Evolutionary conservation across 2,888 invertebrate species (phyloP).

Genomic region (Agriotes lineatus): DNA sequence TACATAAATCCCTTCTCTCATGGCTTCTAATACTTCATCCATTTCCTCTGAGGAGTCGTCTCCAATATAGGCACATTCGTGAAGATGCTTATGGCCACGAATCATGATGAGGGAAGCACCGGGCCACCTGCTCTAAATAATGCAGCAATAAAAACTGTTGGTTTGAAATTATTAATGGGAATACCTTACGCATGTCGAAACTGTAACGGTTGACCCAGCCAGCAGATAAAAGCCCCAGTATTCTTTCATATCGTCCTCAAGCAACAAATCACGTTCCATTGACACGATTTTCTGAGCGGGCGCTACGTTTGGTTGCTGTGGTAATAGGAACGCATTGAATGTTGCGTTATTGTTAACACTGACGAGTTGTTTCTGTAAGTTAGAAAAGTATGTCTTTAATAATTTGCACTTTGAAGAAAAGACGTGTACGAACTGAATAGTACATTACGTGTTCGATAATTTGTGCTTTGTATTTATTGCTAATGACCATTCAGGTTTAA

Average conservation of each 20-base stretch:
- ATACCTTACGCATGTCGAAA: constrained; percentile 82
- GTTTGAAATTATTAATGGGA: constrained; percentile 12
- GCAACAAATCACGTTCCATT: constrained; percentile 76
- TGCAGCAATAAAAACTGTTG: background rate
- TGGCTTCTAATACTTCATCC: constrained; percentile 69
- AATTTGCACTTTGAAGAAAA: too few species aligned
- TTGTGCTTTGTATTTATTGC: too few species aligned
- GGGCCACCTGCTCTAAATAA: constrained; percentile 71
- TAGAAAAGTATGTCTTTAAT: too few species aligned
- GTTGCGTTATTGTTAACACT: constrained; percentile 71
- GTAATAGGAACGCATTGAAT: constrained; percentile 81
- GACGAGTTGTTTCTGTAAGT: constrained; percentile 76
- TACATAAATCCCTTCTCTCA: constrained; percentile 56
- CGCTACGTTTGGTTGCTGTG: constrained; percentile 72
- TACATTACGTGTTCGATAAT: too few species aligned
- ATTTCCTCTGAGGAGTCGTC: constrained; percentile 84
- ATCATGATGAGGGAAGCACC: constrained; percentile 84
- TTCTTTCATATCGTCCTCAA: constrained; percentile 86
- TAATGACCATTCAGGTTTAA: too few species aligned
- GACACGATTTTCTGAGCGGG: constrained; percentile 72
- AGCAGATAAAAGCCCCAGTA: constrained; percentile 87
- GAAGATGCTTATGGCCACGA: constrained; percentile 81
- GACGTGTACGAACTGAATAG: too few species aligned
- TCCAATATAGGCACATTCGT: constrained; percentile 85
- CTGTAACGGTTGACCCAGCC: constrained; percentile 79